Percentiles rank a stretch among this genome's conserved stretches.
These are phyloP conservation scores for Procambarus virginalis DNA, from an alignment of 1,140 invertebrate species.

Conservation along the genomic window DNA sequence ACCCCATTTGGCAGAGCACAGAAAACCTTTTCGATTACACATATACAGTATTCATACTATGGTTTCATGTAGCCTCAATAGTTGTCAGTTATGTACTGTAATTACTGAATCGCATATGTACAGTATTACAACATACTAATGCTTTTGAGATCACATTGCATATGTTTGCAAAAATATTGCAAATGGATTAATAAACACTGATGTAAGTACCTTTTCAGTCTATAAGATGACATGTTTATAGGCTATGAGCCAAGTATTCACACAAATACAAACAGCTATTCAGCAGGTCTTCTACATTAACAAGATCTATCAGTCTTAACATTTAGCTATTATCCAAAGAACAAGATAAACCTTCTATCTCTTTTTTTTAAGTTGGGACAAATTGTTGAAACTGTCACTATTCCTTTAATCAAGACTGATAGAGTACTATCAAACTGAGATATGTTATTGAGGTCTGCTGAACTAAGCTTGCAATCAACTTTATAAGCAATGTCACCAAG, in stretches of 20 bases:
- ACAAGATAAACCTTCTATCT: background rate
- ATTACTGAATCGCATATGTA: conserved; percentile 28
- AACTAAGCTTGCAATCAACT: background rate
- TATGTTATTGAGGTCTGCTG: background rate
- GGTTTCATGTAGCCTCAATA: conserved; percentile 59
- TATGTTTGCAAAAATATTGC: conserved; percentile 10
- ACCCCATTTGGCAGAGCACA: conserved; percentile 34
- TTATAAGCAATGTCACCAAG: background rate
- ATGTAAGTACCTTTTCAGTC: conserved; percentile 12
- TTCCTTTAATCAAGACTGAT: background rate
- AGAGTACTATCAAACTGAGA: background rate
- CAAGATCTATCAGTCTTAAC: background rate
- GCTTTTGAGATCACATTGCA: conserved; percentile 28
- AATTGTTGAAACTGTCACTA: background rate
- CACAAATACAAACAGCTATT: conserved; percentile 7
- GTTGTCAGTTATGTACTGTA: conserved; percentile 19
- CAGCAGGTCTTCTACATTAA: conserved; percentile 1
- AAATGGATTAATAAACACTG: conserved; percentile 8
- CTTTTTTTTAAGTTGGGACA: background rate
- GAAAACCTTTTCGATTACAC: conserved; percentile 15
- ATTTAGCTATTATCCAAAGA: background rate
- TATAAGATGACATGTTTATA: conserved; percentile 10
- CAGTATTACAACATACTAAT: conserved; percentile 1
- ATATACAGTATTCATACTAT: conserved; percentile 46
- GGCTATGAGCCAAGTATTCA: background rate